Base-by-base conservation (phyloP, 2,888 invertebrate species). In the Drosophila colorata region DNA sequence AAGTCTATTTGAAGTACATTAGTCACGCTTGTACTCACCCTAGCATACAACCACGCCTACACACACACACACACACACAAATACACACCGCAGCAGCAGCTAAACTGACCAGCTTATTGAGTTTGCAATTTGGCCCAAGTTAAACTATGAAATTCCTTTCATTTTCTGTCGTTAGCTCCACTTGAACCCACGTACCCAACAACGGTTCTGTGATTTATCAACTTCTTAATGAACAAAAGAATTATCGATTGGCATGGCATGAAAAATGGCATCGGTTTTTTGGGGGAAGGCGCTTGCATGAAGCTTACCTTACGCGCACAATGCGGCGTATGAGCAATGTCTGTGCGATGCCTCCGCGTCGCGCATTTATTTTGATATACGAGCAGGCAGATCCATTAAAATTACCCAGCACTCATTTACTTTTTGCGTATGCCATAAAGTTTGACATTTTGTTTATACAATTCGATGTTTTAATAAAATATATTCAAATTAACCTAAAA, bases 181-280 rank as follows among this genome's bases (percentile, higher is more conserved):
- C 38, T 25, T 38, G 20, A 44, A 33, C 9, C 18, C 40, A 38
- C 31, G 52, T 41, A 35, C 49, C 20, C 41, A 16, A n/a, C 53
- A 40, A 33, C 20, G 40, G 7, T 52, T 23, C 71, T 65, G 80
- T 84, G 83, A 84, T 84, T 84, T 84, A 84, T 84, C 77, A 86
- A 84, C 83, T 88, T 73, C 83, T 84, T 86, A 84, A 84, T 84
- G 87, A 88, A 84, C 83, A 84, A 88, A 86, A 83, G 88, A 86
- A 88, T 80, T 88, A 84, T 84, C 88, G 83, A 84, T 84, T 88
- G 86, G 73, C 67, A 52, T 57, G 61, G 55, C 77, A 83, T 85
- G 83, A 83, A 79, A 83, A 86, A 86, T 86, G 64, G 76, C 66
- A 66, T 44, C 47, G 48, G 56, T 57, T 66, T 60, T 11, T 33